Evolutionary conservation across 2,888 invertebrate genomes (phyloP).

Genomic region (Alitta virens): DNA sequence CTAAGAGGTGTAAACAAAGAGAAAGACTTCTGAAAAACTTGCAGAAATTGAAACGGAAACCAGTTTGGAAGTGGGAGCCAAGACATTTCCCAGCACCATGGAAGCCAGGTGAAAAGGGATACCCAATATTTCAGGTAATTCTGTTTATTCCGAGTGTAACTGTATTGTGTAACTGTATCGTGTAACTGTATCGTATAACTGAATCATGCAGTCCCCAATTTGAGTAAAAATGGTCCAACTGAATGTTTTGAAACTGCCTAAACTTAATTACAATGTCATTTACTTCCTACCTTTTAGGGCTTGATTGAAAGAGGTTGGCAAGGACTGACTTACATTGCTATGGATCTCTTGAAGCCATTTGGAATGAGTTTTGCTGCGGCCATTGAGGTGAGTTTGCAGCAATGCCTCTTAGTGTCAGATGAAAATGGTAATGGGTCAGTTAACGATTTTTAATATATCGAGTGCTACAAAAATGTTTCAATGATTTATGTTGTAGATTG

Average conservation of each 20-base stretch:
- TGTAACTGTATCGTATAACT: too few species aligned
- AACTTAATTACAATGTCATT: too few species aligned
- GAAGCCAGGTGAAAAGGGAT: slow-evolving; percentile 27
- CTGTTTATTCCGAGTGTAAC: too few species aligned
- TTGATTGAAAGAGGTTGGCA: slow-evolving; percentile 58
- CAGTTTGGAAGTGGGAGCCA: slow-evolving; percentile 49
- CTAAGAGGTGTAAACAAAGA: neutral
- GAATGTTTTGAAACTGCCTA: too few species aligned
- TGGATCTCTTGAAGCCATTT: slow-evolving; percentile 53
- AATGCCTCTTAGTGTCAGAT: too few species aligned
- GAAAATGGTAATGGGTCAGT: too few species aligned
- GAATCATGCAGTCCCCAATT: too few species aligned
- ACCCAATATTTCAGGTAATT: slow-evolving; percentile 16
- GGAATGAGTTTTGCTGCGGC: slow-evolving; percentile 51
- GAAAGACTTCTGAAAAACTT: slow-evolving; percentile 7
- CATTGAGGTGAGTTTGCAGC: slow-evolving; percentile 52
- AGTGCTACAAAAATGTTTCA: too few species aligned
- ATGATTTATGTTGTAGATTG: slow-evolving; percentile 54
- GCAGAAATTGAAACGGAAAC: slow-evolving; percentile 25
- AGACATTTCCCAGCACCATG: slow-evolving; percentile 23
- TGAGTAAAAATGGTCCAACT: too few species aligned
- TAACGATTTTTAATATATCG: too few species aligned
- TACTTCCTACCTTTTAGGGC: slow-evolving; percentile 38
- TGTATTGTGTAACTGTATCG: too few species aligned
- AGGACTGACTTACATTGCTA: slow-evolving; percentile 58